Evolutionary conservation across 1,140 invertebrate genomes (phyloP).

Genomic region (Caligus rogercresseyi): DNA sequence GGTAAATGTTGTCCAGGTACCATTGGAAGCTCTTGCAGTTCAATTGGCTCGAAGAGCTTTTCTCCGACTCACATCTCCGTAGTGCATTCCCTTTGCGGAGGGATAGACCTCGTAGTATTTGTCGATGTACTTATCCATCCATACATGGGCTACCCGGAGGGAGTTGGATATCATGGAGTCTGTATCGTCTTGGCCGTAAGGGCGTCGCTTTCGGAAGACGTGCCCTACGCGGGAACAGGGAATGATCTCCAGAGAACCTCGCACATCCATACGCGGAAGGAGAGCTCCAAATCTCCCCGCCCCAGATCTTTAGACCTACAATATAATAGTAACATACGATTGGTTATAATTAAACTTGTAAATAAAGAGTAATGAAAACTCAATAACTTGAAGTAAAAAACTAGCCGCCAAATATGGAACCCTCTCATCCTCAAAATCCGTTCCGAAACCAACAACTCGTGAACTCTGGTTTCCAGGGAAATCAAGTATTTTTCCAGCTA

Average conservation of each 20-base stretch:
- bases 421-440: too few species aligned
- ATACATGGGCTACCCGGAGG: constrained; percentile 69
- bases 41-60: constrained; percentile 45
- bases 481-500: too few species aligned
- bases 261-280: constrained; percentile 86
- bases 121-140: constrained; percentile 84
- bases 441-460: too few species aligned
- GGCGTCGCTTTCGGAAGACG: constrained; percentile 73
- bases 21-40: constrained; percentile 58
- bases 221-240: constrained; percentile 90
- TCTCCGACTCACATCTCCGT: constrained; percentile 53
- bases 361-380: too few species aligned
- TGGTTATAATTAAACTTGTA: neutral
- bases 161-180: constrained; percentile 84
- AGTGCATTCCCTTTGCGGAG: constrained; percentile 31
- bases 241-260: constrained; percentile 72
- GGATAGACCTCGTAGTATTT: constrained; percentile 49
- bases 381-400: neutral
- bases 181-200: constrained; percentile 57
- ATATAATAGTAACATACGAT: neutral
- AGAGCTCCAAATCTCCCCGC: constrained; percentile 48
- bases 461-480: too few species aligned
- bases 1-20: constrained; percentile 54
- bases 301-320: constrained; percentile 31
- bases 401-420: neutral